Percentiles rank a stretch among this genome's conserved stretches.
These are phyloP conservation scores for Drosophila elegans DNA, from an alignment of 1,140 invertebrate genomes.

Conservation along the genomic window DNA sequence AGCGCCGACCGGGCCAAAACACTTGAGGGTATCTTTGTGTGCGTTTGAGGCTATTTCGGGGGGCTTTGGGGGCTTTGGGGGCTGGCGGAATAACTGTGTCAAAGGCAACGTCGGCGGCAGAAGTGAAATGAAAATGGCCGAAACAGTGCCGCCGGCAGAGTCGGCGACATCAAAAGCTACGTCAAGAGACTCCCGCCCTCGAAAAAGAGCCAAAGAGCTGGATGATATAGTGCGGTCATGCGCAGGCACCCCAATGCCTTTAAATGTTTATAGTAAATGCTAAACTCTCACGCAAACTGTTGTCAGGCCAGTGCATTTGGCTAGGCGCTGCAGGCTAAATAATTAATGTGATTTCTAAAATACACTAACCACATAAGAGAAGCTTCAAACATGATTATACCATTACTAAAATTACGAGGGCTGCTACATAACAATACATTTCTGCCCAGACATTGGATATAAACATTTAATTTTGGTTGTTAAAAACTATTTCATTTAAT, in stretches of 20 bases:
- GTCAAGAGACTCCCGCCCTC: slow-evolving; percentile 24
- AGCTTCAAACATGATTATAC: too few relatives aligned
- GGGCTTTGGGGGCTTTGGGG: slow-evolving; percentile 10
- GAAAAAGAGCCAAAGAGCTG: slow-evolving; percentile 29
- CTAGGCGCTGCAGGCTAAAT: not conserved
- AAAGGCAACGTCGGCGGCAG: slow-evolving; percentile 69
- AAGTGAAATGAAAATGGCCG: slow-evolving; percentile 74
- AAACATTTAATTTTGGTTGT: too few relatives aligned
- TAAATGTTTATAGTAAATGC: slow-evolving; percentile 41
- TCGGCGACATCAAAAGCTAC: slow-evolving; percentile 46
- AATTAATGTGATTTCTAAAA: not conserved
- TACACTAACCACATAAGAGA: not conserved
- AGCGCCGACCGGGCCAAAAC: slow-evolving; percentile 30
- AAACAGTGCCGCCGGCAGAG: slow-evolving; percentile 58
- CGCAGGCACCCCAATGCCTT: slow-evolving; percentile 43
- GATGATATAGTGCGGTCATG: slow-evolving; percentile 29
- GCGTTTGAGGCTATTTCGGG: not conserved
- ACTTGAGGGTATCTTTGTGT: slow-evolving; percentile 11
- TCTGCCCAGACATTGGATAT: too few relatives aligned
- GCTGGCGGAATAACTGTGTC: slow-evolving; percentile 62
- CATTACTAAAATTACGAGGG: too few relatives aligned
- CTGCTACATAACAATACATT: too few relatives aligned
- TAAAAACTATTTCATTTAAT: too few relatives aligned
- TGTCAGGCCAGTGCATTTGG: slow-evolving; percentile 7
- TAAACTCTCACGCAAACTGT: slow-evolving; percentile 17